Evolutionary conservation across 2,797 vertebrate genomes (phyloP), one percentile per base, ranked within the genome.

Genomic region (Gadopsis bispinosus): DNA sequence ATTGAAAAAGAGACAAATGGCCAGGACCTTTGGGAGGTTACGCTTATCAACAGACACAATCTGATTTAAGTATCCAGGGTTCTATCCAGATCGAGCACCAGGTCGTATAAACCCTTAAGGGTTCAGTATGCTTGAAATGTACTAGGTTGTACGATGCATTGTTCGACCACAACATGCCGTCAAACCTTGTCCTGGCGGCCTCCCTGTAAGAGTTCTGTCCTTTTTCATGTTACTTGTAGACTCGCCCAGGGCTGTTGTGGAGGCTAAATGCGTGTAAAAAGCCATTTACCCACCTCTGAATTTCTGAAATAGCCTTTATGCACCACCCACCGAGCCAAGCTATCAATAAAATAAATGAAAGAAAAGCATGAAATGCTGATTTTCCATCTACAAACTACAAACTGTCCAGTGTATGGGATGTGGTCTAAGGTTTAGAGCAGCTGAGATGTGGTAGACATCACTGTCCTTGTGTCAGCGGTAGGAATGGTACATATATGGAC

Each of bases 1-100:
- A 90, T 85, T 87, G 84, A 90, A 90, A 91, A 84, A 66, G 66
- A 91, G 76, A 90, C 72, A 83, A 83, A 89, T 73, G 75, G 69
- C 43, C 55, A 35, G 59, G n/a, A 77, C 69, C 60, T 79, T 74
- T 66, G 70, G 62, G 70, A 75, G 61, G 60, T 31, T 39, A 68
- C 81, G 78, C 84, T 88, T 78, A 77, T 85, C 81, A 87, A 59
- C 59, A 47, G 61, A 68, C 35, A 63, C 75, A 48, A 81, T 88
- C 83, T 50, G 78, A 85, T 86, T 58, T 64, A 77, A 86, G 69
- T 60, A 54, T 53, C 61, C 59, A 2, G 14, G 50, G 69, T 81
- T 74, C 20, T 60, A 54, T 75, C 79, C 59, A 78, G 80, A 81
- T 45, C 39, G 61, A 83, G 69, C 3, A 50, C 50, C 54, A 45